Conservation (phyloP, 2,113 vertebrate species). For the Poecile atricapillus region DNA sequence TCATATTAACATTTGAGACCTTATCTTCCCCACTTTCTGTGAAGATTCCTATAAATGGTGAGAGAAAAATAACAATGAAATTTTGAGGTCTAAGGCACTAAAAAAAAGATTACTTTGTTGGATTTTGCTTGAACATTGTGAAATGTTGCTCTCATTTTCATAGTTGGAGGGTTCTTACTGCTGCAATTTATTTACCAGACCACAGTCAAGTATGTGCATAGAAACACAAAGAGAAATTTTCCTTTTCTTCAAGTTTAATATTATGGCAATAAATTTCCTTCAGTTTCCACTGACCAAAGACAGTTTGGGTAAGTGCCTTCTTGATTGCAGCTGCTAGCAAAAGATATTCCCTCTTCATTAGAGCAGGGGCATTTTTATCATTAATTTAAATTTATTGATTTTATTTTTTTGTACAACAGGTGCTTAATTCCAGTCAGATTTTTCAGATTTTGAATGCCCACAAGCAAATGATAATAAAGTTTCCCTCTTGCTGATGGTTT, state of each 20-base stretch:
- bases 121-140: background rate
- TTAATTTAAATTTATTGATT: slow-evolving; percentile 6
- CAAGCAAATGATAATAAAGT: background rate
- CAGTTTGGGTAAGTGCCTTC: background rate
- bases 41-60: background rate
- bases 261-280: background rate
- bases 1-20: background rate
- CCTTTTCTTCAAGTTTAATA: background rate
- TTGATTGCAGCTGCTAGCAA: background rate
- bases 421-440: background rate
- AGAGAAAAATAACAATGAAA: background rate
- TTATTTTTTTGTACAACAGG: background rate
- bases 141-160: background rate
- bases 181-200: background rate
- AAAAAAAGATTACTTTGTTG: background rate
- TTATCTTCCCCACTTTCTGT: background rate
- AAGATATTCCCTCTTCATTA: background rate
- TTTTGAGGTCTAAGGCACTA: background rate
- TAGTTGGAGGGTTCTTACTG: background rate
- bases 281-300: background rate
- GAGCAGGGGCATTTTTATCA: background rate
- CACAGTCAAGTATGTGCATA: background rate
- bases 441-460: background rate
- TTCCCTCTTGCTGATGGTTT: background rate
- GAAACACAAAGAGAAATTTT: background rate